Evolutionary conservation across 2,888 invertebrate genomes (phyloP), one percentile per base, ranked within the genome.

Genomic region (Hybos culiciformis): DNA sequence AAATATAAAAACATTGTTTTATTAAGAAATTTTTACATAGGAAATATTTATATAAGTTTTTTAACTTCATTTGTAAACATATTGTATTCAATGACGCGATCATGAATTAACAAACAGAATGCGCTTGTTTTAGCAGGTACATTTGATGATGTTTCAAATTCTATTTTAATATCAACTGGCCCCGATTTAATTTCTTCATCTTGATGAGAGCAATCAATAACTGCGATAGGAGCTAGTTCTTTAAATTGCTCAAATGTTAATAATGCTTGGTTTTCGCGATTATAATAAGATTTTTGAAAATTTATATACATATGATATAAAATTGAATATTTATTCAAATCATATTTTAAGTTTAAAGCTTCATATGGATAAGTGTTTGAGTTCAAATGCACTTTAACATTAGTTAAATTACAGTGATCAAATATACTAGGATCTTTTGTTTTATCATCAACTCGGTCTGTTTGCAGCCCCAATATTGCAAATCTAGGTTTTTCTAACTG

Each of bases 401-500:
- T 56, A 14, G 48, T 56, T 26, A 62, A 37, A 21, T 56, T 48
- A 46, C 60, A 59, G 45, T 45, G 43, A 43, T 48, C 36, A 17
- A 48, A 48, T 44, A n/a, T 37, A 17, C 39, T 42, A 4, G 31
- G 56, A 47, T 60, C 49, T n/a, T n/a, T n/a, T n/a, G n/a, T n/a
- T n/a, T n/a, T n/a, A 18, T 51, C 45, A 50, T 56, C 57, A 52
- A 59, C 61, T 47, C 55, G 49, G 39, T 55, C 49, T 14, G 59
- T 63, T 54, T 66, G 63, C 29, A 63, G 56, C 9, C 53, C 61
- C 14, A 63, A 32, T 37, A 65, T 57, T n/a, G n/a, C n/a, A 48
- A 50, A 65, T 38, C 60, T 45, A 2, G 62, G 61, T 50, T 60
- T 62, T 51, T 62, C 61, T 29, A 61, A 42, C 39, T 55, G 54